Evolutionary conservation across 2,797 vertebrate species (phyloP).

Genomic region (Botia kubotai): DNA sequence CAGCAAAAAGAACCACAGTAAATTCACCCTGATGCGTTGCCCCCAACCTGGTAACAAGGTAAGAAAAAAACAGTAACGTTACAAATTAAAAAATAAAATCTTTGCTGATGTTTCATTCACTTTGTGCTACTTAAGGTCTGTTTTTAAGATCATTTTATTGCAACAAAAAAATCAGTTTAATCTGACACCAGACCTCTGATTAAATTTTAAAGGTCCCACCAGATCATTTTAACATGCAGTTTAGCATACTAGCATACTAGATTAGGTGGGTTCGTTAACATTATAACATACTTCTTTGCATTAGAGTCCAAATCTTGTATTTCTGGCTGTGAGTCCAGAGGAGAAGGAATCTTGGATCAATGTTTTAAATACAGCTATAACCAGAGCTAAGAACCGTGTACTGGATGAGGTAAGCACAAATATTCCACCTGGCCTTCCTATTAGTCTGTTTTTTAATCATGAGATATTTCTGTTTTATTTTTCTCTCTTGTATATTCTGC

Average conservation of each 20-base stretch:
- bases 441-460: background rate
- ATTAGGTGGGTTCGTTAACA: background rate
- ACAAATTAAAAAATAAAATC: background rate
- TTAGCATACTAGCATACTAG: no score
- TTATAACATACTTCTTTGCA: constrained; percentile 3
- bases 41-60: constrained; percentile 84
- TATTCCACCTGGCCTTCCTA: background rate
- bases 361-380: constrained; percentile 86
- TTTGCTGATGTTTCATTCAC: background rate
- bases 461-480: constrained; percentile 36
- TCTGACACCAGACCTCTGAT: background rate
- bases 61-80: constrained; percentile 1
- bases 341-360: constrained; percentile 96
- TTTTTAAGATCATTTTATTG: background rate
- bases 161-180: no score
- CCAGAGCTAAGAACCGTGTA: constrained; percentile 89
- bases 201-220: background rate
- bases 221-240: no score
- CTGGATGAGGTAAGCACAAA: constrained; percentile 74
- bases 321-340: constrained; percentile 95
- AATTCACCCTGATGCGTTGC: constrained; percentile 87
- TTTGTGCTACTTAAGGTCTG: background rate
- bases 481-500: background rate
- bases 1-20: constrained; percentile 96
- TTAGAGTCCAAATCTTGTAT: constrained; percentile 92